A percentile compares a stretch with the other conserved stretches of the same genome.
phyloP scores from a whole-genome alignment of 1,140 invertebrate species.

The Yoshiicerus persimilis region DNA sequence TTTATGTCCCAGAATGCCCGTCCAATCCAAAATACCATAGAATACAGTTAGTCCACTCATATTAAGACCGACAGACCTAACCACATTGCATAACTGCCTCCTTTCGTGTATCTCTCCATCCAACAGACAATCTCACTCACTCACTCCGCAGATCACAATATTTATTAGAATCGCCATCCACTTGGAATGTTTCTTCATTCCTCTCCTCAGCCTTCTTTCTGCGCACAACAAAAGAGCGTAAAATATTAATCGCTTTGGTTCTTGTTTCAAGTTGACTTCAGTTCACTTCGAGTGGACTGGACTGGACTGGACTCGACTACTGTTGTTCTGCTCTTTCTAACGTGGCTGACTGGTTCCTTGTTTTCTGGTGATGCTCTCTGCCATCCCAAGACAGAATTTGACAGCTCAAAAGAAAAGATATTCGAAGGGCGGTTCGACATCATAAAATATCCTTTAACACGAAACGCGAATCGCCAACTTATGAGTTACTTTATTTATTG shows the following conservation, averaged over 20 bases:
- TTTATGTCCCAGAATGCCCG: too few species aligned
- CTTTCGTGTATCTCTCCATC: background rate
- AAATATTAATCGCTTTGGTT: background rate
- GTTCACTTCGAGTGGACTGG: background rate
- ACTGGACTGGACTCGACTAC: background rate
- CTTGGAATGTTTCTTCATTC: background rate
- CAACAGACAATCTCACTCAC: background rate
- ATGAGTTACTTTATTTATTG: background rate
- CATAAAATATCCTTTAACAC: constrained; percentile 5
- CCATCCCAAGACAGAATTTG: background rate
- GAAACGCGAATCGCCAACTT: background rate
- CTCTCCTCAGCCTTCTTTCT: background rate
- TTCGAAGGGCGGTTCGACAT: background rate
- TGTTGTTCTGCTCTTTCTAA: too few species aligned
- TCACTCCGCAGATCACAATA: background rate
- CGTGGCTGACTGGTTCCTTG: background rate
- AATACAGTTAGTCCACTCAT: background rate
- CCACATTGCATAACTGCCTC: background rate
- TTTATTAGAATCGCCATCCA: background rate
- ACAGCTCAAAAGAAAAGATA: background rate
- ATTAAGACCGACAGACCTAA: too few species aligned
- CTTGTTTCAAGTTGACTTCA: background rate
- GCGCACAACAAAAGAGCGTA: background rate
- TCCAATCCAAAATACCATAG: background rate
- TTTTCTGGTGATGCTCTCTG: background rate